A percentile compares a stretch with the other conserved stretches of the same genome.
phyloP scores from a whole-genome alignment of 2,888 invertebrate species.

The Steinernema scapterisci region DNA sequence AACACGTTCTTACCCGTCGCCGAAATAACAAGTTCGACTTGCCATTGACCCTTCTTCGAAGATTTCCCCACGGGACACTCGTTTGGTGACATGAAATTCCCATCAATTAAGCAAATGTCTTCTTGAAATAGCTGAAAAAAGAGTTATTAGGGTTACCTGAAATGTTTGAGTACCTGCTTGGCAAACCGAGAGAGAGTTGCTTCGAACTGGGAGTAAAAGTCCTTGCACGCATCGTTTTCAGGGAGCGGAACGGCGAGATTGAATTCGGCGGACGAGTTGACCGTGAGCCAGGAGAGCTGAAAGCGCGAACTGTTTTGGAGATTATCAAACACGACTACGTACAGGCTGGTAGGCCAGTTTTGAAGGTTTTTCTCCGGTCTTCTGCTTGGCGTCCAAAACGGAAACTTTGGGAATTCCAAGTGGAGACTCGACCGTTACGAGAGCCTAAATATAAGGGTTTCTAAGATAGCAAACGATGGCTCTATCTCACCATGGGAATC shows the following conservation, averaged over 20 bases:
- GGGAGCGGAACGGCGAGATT: slow-evolving; percentile 16
- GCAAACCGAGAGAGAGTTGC: slow-evolving; percentile 4
- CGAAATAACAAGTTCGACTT: slow-evolving; percentile 1
- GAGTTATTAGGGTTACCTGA: background rate
- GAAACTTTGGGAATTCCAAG: slow-evolving; percentile 17
- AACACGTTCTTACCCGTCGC: background rate
- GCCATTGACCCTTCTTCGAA: slow-evolving; percentile 25
- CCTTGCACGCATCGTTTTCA: background rate
- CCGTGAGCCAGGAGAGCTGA: slow-evolving; percentile 12
- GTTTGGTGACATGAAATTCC: background rate
- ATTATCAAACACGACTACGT: background rate
- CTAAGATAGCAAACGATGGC: background rate
- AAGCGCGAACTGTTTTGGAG: no score
- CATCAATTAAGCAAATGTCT: background rate
- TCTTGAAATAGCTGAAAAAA: background rate
- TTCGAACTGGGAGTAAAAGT: slow-evolving; percentile 18
- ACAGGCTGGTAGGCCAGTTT: background rate
- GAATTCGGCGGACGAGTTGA: background rate
- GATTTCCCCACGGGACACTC: slow-evolving; percentile 20
- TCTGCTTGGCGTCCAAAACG: background rate
- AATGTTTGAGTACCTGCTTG: background rate
- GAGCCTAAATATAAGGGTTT: background rate
- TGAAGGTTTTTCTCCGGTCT: background rate
- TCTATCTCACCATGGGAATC: background rate
- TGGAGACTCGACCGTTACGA: slow-evolving; percentile 3